phyloP scores from a whole-genome alignment of 1,140 invertebrate species.

The Drosophila eugracilis region DNA sequence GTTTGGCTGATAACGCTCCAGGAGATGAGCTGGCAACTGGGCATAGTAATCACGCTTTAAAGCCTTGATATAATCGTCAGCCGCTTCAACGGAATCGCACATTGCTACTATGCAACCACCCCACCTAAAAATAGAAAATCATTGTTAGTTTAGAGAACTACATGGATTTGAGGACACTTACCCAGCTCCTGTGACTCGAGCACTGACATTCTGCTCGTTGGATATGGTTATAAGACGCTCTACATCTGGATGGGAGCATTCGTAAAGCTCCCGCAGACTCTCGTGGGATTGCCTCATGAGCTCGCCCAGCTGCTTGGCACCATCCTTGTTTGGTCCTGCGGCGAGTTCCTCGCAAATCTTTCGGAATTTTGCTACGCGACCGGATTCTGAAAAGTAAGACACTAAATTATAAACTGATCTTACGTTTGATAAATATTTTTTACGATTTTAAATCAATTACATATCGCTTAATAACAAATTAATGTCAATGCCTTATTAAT shows the following conservation, averaged over 20 bases:
- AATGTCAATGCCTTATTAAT: neutral
- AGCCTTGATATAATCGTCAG: conserved; percentile 89
- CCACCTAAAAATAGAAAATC: conserved; percentile 89
- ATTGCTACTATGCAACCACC: conserved; percentile 97
- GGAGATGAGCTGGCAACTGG: conserved; percentile 83
- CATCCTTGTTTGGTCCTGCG: conserved; percentile 52
- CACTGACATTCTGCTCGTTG: conserved; percentile 90
- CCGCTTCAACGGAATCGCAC: conserved; percentile 88
- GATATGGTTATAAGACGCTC: conserved; percentile 94
- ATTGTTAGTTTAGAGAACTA: neutral
- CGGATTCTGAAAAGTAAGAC: conserved; percentile 88
- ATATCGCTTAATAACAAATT: too few species aligned
- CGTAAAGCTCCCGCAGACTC: conserved; percentile 94
- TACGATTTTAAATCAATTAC: neutral
- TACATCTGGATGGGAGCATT: conserved; percentile 96
- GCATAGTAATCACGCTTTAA: conserved; percentile 90
- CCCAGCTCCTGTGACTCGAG: conserved; percentile 97
- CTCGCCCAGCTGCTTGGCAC: conserved; percentile 87
- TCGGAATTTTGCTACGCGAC: conserved; percentile 91
- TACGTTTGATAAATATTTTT: neutral
- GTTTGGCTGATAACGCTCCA: conserved; percentile 71
- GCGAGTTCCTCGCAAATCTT: conserved; percentile 83
- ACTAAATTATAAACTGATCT: conserved; percentile 1
- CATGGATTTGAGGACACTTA: conserved; percentile 71
- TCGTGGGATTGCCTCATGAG: conserved; percentile 96